These are phyloP conservation scores for Achroia grisella DNA, from an alignment of 1,140 invertebrate species.

Conservation along the genomic window DNA sequence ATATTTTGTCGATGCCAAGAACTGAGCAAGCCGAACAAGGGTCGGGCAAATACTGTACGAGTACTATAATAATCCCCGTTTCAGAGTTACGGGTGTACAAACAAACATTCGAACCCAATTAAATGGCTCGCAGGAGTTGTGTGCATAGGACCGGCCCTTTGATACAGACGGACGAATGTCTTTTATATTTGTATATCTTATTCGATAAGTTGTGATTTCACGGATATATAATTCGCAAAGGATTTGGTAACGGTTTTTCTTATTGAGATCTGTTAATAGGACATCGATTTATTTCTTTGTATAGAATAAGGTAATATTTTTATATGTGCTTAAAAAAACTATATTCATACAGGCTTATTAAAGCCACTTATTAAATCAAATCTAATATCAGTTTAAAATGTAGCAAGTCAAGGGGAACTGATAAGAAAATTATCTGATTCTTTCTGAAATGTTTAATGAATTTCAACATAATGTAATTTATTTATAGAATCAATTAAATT, in stretches of 20 bases:
- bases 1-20: conserved; percentile 4
- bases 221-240: conserved; percentile 1
- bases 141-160: conserved; percentile 25
- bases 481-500: no score
- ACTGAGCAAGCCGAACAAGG: conserved; percentile 10
- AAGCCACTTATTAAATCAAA: no score
- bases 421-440: no score
- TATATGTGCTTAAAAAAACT: not conserved
- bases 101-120: conserved; percentile 32
- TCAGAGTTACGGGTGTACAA: conserved; percentile 11
- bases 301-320: no score
- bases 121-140: conserved; percentile 25
- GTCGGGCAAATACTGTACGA: conserved; percentile 9
- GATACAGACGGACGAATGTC: conserved; percentile 11
- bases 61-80: conserved; percentile 13
- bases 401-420: no score
- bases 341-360: no score
- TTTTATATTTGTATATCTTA: conserved; percentile 5
- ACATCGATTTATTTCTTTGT: no score
- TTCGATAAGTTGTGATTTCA: conserved; percentile 9
- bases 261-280: no score
- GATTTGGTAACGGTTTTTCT: not conserved
- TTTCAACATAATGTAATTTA: no score
- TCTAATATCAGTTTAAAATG: no score
- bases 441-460: no score